These are phyloP conservation scores for Phaenicophaeus curvirostris DNA, from an alignment of 2,797 vertebrate species.

Conservation along the genomic window DNA sequence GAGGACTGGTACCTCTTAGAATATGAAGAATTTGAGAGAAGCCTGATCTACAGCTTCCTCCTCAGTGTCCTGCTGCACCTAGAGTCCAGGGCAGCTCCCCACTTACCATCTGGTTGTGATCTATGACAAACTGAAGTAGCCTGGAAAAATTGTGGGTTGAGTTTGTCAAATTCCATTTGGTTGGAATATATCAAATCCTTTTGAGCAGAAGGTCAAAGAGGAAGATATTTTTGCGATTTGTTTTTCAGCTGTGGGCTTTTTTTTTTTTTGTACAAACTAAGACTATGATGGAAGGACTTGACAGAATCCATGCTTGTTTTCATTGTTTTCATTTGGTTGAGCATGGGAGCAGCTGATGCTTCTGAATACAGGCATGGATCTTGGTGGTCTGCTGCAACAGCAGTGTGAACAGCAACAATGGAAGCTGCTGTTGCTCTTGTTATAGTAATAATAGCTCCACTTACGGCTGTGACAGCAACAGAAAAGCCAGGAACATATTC, in stretches of 20 bases:
- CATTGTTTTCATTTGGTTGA: not conserved
- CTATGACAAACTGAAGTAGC: not conserved
- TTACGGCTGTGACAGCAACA: slow-evolving; percentile 31
- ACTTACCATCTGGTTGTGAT: not conserved
- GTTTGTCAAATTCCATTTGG: not conserved
- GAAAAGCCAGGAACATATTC: not conserved
- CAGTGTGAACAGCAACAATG: not conserved
- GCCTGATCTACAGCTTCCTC: not conserved
- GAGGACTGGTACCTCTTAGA: not conserved
- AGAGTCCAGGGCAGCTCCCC: not conserved
- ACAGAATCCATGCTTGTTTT: not conserved
- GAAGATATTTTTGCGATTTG: not conserved
- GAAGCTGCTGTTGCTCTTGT: slow-evolving; percentile 31
- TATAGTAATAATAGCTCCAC: not conserved
- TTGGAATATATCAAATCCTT: not conserved
- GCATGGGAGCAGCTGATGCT: not conserved
- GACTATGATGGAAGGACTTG: not conserved
- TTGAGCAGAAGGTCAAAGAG: not conserved
- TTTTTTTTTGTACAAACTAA: slow-evolving; percentile 25
- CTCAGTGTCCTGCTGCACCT: not conserved
- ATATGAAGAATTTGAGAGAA: not conserved
- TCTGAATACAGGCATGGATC: not conserved
- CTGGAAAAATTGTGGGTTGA: not conserved
- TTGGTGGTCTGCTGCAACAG: slow-evolving; percentile 25
- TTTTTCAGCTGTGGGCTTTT: not conserved